These are phyloP conservation scores for Prolemur simus DNA, from an alignment of 2,113 vertebrate species.

Conservation along the genomic window DNA sequence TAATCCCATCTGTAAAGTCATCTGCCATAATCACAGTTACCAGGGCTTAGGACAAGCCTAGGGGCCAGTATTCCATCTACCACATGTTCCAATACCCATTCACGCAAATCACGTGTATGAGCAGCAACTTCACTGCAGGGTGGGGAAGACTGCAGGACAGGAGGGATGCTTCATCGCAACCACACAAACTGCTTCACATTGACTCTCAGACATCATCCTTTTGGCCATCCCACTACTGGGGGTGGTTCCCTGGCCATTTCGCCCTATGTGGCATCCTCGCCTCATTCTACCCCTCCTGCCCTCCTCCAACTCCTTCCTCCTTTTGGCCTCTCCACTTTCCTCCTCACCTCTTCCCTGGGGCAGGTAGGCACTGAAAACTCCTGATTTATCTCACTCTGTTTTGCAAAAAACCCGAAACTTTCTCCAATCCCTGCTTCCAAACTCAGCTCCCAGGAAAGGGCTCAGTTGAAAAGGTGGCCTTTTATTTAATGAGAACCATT, in stretches of 20 bases:
- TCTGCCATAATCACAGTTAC: too few relatives aligned
- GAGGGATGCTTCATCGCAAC: not conserved
- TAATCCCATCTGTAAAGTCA: not conserved
- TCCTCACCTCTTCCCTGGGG: accelerated
- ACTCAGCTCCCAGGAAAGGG: not conserved
- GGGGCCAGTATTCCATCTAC: not conserved
- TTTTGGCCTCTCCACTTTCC: not conserved
- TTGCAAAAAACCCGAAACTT: not conserved
- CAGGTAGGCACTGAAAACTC: not conserved
- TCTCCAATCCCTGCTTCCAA: not conserved
- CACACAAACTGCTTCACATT: accelerated
- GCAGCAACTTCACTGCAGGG: not conserved
- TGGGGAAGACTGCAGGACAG: accelerated
- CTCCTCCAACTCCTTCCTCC: not conserved
- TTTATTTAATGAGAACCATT: not conserved
- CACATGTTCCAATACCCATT: not conserved
- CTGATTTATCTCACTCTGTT: not conserved
- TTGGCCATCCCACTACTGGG: too few relatives aligned
- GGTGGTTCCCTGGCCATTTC: not conserved
- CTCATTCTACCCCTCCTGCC: too few relatives aligned
- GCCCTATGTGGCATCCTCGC: too few relatives aligned
- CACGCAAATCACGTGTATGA: accelerated
- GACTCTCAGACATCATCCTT: not conserved
- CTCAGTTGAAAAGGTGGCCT: not conserved
- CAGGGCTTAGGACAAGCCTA: not conserved